Evolutionary conservation across 2,113 vertebrate genomes (phyloP), one percentile per base, ranked within the genome.

Genomic region (Halcyon malimbica): DNA sequence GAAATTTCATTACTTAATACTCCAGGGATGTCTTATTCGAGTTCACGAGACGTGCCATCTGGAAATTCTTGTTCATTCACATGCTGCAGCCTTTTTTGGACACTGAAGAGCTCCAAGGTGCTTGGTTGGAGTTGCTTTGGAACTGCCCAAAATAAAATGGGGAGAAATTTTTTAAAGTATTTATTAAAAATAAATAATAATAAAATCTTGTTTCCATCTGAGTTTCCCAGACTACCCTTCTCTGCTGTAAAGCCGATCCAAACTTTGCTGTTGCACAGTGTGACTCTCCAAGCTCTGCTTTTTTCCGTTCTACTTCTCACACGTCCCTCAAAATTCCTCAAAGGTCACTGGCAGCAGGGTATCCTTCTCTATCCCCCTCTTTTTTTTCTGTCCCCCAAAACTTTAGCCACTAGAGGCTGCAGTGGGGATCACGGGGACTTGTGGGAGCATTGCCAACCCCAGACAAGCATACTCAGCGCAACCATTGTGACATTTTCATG

Each of bases 61-160:
- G 92, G 89, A 96, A 90, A 95, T 92, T 92, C 48, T 95, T 96
- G 65, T 89, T 91, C 62, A 63, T 95, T 89, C 70, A 90, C 77
- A 82, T 91, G 91, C 82, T 84, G 65, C 35, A 79, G 74, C 94
- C 69, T 93, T 96, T 94, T 95, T 93, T 96, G 89, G 86, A 87
- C 41, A 71, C 73, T 62, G 77, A 71, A 64, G 69, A 82, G 37
- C 53, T 87, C 31, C 69, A 92, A 94, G 90, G 86, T 93, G 64
- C 80, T 89, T 90, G 56, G 62, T 90, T 57, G 90, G 69, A 87
- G 56, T 81, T 57, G 42, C 83, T 96, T 89, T 89, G 53, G 31
- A 90, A 73, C 16, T 57, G 28, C 74, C 19, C 73, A 87, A 86
- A 93, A 88, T 89, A 92, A 94, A 90, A 81, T 62, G n/a, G 5